Evolutionary conservation across 2,113 vertebrate genomes (phyloP).

Genomic region (Eptatretus burgeri): DNA sequence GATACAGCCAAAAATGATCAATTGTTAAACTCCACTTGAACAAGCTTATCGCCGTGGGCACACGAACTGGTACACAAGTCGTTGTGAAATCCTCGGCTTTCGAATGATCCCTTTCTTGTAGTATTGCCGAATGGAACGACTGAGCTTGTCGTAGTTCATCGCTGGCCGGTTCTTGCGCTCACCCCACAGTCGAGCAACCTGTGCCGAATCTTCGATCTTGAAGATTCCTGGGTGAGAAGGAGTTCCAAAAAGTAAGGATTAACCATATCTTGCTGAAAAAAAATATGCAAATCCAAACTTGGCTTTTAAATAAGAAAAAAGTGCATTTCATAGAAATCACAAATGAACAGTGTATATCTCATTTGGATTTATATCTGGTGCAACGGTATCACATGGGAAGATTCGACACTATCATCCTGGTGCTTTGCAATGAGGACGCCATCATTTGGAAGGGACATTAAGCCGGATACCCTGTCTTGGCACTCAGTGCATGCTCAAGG

Average conservation of each 20-base stretch:
- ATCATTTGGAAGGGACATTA: too few relatives aligned
- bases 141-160: constrained; percentile 98
- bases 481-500: too few relatives aligned
- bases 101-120: constrained; percentile 98
- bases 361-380: too few relatives aligned
- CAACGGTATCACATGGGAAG: too few relatives aligned
- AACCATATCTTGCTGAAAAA: background rate
- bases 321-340: too few relatives aligned
- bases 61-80: constrained; percentile 92
- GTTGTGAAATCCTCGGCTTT: constrained; percentile 78
- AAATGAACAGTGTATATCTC: too few relatives aligned
- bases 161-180: constrained; percentile 79
- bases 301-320: too few relatives aligned
- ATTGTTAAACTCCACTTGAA: too few relatives aligned
- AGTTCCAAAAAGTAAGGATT: background rate
- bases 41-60: constrained; percentile 20
- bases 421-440: too few relatives aligned
- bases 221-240: constrained; percentile 39
- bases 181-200: constrained; percentile 77
- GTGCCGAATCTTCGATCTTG: constrained; percentile 84
- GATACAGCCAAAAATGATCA: too few relatives aligned
- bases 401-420: too few relatives aligned
- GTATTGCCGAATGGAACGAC: constrained; percentile 95
- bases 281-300: background rate
- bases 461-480: too few relatives aligned